phyloP scores from a whole-genome alignment of 2,888 invertebrate genomes.

The Calliphora vomitoria region DNA sequence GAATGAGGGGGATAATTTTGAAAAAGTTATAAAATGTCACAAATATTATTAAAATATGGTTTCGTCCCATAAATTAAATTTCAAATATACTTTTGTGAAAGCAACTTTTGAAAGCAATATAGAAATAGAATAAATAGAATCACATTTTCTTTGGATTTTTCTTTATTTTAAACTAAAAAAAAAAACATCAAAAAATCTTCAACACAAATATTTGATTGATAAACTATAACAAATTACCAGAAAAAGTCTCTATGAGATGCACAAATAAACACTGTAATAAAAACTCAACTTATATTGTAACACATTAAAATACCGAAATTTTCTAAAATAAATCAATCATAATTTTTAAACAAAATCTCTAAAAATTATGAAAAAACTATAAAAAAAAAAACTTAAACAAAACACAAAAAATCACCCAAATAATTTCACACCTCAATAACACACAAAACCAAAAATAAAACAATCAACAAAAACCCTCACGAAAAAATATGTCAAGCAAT shows the following conservation, averaged over 20 bases:
- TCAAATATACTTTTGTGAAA: too few relatives aligned
- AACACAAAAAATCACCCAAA: neutral
- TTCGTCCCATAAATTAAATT: too few relatives aligned
- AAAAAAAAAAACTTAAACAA: neutral
- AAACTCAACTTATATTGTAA: neutral
- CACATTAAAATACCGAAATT: neutral
- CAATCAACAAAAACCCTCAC: neutral
- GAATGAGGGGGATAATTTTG: too few relatives aligned
- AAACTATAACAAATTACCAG: neutral
- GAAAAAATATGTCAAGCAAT: conserved; percentile 6
- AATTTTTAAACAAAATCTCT: neutral
- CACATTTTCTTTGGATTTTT: too few relatives aligned
- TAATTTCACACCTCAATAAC: conserved; percentile 8
- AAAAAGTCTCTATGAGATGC: neutral
- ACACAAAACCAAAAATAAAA: neutral
- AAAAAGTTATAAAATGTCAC: too few relatives aligned
- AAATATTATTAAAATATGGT: too few relatives aligned
- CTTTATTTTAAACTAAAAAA: neutral
- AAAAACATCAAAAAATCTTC: neutral
- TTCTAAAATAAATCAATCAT: conserved; percentile 12
- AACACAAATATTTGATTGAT: neutral
- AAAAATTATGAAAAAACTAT: neutral
- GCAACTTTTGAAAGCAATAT: too few relatives aligned
- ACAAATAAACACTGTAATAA: neutral
- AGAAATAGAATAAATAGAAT: too few relatives aligned